A percentile compares a stretch with the other conserved stretches of the same genome.
Conservation (phyloP, 2,797 vertebrate species). For the Cichlasoma orientale region DNA sequence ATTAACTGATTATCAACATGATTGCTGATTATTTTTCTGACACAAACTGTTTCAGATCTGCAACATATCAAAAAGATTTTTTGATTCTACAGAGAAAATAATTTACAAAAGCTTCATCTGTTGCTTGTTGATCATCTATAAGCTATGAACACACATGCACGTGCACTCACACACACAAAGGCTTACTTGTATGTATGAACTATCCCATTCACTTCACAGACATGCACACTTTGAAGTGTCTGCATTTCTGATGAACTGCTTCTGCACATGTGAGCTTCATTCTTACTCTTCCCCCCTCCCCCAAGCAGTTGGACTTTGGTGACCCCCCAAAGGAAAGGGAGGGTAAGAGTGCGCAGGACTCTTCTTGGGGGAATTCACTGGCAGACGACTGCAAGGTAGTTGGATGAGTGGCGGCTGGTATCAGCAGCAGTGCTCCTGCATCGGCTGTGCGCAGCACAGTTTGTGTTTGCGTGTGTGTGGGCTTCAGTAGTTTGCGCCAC, state of each 20-base stretch:
- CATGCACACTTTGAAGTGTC: constrained; percentile 52
- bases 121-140: background rate
- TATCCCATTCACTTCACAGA: constrained; percentile 49
- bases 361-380: constrained; percentile 83
- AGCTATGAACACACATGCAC: background rate
- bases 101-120: background rate
- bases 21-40: background rate
- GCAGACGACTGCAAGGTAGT: constrained; percentile 86
- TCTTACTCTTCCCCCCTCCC: constrained; percentile 71
- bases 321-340: constrained; percentile 78
- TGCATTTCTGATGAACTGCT: constrained; percentile 64
- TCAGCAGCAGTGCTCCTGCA: constrained; percentile 23
- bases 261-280: constrained; percentile 71
- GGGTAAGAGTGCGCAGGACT: constrained; percentile 81
- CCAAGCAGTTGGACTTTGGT: constrained; percentile 81
- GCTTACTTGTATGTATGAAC: background rate
- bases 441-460: constrained; percentile 33
- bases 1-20: background rate
- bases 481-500: constrained; percentile 49
- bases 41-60: background rate
- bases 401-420: constrained; percentile 64
- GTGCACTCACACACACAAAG: background rate
- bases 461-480: constrained; percentile 48
- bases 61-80: background rate
- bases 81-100: background rate